A percentile compares a stretch with the other conserved stretches of the same genome.
These are phyloP conservation scores for Diachrysia chrysitis DNA, from an alignment of 2,888 invertebrate genomes.

Conservation along the genomic window DNA sequence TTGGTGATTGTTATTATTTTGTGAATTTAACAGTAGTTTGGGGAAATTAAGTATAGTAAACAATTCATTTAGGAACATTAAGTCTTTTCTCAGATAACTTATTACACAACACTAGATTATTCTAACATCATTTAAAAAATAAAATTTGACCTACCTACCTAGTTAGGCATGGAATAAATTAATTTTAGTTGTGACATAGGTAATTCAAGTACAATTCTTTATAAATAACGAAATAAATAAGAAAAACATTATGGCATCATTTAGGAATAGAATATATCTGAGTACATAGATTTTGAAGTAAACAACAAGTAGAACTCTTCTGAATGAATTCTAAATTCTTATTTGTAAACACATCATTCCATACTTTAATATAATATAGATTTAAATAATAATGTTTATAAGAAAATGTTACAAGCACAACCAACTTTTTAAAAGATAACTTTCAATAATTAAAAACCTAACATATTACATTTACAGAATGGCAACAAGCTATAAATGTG, in stretches of 20 bases:
- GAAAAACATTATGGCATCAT: constrained; percentile 15
- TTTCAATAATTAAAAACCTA: constrained; percentile 10
- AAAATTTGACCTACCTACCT: no score
- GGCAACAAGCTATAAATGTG: constrained; percentile 26
- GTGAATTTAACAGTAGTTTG: background rate
- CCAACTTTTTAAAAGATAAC: background rate
- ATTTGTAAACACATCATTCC: constrained; percentile 6
- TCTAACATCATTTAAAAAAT: background rate
- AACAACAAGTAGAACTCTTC: constrained; percentile 1
- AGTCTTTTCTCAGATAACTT: background rate
- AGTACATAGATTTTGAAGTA: constrained; percentile 10
- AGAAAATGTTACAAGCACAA: constrained; percentile 34
- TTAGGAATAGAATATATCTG: constrained; percentile 10
- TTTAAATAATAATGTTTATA: constrained; percentile 50
- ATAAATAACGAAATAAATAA: constrained; percentile 6
- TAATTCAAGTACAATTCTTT: constrained; percentile 21
- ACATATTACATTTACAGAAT: constrained; percentile 27
- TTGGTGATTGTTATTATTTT: constrained; percentile 13
- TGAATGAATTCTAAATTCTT: background rate
- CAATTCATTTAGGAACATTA: no score
- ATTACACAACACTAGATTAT: background rate
- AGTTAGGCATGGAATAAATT: constrained; percentile 13
- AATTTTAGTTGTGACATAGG: constrained; percentile 32
- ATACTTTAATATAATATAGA: background rate
- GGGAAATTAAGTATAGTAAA: no score